Conservation (phyloP, 1,140 invertebrate genomes). For the Drosophila oshimai region DNA sequence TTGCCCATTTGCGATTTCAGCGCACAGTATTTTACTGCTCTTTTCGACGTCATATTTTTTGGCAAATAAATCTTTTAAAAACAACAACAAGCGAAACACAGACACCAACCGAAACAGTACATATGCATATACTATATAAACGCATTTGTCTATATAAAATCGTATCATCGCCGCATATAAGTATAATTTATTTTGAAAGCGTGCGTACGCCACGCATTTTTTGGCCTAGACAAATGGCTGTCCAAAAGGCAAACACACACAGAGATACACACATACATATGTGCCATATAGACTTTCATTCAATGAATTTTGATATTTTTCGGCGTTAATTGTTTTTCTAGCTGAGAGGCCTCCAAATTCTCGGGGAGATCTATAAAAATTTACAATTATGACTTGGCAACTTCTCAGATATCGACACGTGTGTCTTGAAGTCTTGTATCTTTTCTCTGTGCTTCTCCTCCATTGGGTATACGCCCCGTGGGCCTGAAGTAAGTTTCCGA, state of each 20-base stretch:
- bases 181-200: conserved; percentile 76
- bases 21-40: conserved; percentile 30
- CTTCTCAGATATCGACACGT: conserved; percentile 54
- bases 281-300: conserved; percentile 50
- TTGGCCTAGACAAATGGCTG: conserved; percentile 37
- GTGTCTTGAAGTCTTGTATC: conserved; percentile 35
- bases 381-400: conserved; percentile 74
- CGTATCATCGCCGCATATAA: conserved; percentile 47
- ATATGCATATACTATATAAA: conserved; percentile 4
- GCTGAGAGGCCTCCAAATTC: background rate
- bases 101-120: background rate
- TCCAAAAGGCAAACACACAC: conserved; percentile 4
- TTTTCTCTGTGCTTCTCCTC: conserved; percentile 11
- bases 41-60: conserved; percentile 44
- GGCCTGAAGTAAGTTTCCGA: background rate
- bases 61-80: conserved; percentile 51
- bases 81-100: conserved; percentile 14
- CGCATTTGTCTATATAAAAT: conserved; percentile 28
- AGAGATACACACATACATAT: conserved; percentile 9
- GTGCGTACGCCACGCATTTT: conserved; percentile 70
- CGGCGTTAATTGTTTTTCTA: conserved; percentile 25
- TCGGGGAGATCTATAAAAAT: conserved; percentile 55
- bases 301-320: conserved; percentile 61
- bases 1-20: conserved; percentile 27
- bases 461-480: conserved; percentile 55